Evolutionary conservation across 2,888 invertebrate genomes (phyloP).

Genomic region (Nephrotoma guestfalica): DNA sequence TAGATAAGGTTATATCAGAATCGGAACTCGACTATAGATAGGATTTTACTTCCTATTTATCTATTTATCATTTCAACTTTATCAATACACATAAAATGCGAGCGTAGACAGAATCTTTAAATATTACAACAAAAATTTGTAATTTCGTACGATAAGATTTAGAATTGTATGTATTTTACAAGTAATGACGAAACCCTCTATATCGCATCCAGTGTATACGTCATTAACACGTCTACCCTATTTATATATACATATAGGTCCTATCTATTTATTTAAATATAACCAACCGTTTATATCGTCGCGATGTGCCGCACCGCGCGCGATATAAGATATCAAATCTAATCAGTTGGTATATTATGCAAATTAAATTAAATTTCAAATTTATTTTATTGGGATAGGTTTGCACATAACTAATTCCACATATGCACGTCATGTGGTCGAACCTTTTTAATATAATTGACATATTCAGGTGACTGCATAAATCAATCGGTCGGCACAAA

Average conservation of each 20-base stretch:
- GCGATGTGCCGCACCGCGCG: not conserved
- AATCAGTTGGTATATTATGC: not conserved
- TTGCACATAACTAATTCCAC: not conserved
- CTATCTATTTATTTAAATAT: not conserved
- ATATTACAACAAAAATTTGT: not conserved
- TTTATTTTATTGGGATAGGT: not conserved
- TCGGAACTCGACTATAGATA: not conserved
- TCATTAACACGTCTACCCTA: not conserved
- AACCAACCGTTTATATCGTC: not conserved
- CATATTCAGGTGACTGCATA: not conserved
- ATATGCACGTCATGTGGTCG: not conserved
- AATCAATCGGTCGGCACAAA: not conserved
- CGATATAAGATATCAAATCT: not conserved
- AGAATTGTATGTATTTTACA: not conserved
- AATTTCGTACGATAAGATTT: not conserved
- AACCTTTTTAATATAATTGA: not conserved
- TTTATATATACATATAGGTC: not conserved
- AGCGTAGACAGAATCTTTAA: not conserved
- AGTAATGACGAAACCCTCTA: not conserved
- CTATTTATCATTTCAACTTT: not conserved
- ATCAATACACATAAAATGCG: not conserved
- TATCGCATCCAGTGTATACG: not conserved
- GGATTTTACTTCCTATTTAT: not conserved
- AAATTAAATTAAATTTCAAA: not conserved
- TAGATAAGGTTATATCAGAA: not conserved